phyloP scores from a whole-genome alignment of 1,140 invertebrate genomes.

The Muscidifurax raptorellus region DNA sequence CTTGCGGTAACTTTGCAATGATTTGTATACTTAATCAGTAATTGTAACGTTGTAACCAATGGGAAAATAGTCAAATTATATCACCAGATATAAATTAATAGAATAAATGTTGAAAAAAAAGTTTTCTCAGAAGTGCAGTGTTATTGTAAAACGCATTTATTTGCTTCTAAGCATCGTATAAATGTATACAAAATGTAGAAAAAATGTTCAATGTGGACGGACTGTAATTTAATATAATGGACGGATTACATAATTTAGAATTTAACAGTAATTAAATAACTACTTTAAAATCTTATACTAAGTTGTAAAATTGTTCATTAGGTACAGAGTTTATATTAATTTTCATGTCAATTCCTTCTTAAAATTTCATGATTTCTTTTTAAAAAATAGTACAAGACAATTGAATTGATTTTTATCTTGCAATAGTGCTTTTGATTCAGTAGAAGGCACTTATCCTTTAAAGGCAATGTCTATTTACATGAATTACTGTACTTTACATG shows the following conservation, averaged over 20 bases:
- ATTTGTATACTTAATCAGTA: too few relatives aligned
- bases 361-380: neutral
- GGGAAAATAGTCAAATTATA: too few relatives aligned
- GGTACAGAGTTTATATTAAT: neutral
- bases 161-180: conserved; percentile 16
- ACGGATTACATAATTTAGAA: conserved; percentile 24
- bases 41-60: too few relatives aligned
- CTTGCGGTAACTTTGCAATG: too few relatives aligned
- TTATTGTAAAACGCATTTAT: conserved; percentile 24
- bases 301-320: neutral
- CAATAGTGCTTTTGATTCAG: conserved; percentile 32
- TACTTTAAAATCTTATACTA: neutral
- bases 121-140: neutral
- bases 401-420: neutral
- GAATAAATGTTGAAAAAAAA: neutral
- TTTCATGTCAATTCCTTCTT: neutral
- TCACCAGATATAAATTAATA: neutral
- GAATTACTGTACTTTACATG: neutral
- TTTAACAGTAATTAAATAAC: conserved; percentile 20
- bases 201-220: conserved; percentile 3
- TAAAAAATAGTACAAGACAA: conserved; percentile 2
- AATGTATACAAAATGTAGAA: conserved; percentile 46
- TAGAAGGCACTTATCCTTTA: conserved; percentile 32
- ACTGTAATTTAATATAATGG: conserved; percentile 31
- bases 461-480: conserved; percentile 32